A percentile compares a stretch with the other conserved stretches of the same genome.
Evolutionary conservation across 23 tunicate species (phyloP).

Genomic region (Aplidium turbinatum): DNA sequence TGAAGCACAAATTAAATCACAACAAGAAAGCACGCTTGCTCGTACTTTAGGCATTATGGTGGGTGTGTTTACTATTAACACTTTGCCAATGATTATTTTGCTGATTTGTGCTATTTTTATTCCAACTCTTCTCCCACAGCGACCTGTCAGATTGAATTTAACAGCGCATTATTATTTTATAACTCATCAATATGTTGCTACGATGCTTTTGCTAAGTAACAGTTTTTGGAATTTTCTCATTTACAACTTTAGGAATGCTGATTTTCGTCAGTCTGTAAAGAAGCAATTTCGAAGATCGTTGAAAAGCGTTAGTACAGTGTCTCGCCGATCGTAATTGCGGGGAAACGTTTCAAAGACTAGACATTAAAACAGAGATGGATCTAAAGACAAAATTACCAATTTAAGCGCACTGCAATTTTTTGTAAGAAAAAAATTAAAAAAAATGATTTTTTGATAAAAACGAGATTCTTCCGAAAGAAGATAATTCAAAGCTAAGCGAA

Average conservation of each 20-base stretch:
- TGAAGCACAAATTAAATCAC: constrained; percentile 4
- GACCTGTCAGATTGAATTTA: too few species aligned
- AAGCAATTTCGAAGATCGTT: neutral
- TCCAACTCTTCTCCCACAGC: constrained; percentile 8
- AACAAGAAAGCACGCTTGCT: constrained; percentile 56
- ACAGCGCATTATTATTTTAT: too few species aligned
- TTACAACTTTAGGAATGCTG: constrained; percentile 51
- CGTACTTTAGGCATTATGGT: constrained; percentile 69
- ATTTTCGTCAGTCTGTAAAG: constrained; percentile 41
- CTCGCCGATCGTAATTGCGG: too few species aligned
- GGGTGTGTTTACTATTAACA: constrained; percentile 55
- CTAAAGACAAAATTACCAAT: too few species aligned
- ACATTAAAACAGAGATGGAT: too few species aligned
- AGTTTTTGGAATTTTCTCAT: constrained; percentile 82
- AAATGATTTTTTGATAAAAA: too few species aligned
- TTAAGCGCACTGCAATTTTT: too few species aligned
- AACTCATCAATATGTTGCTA: constrained; percentile 32
- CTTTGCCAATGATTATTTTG: constrained; percentile 44
- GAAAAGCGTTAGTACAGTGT: constrained; percentile 4
- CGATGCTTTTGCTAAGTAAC: constrained; percentile 47
- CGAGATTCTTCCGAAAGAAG: too few species aligned
- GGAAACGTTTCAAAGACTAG: too few species aligned
- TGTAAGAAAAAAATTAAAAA: too few species aligned
- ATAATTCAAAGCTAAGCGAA: too few species aligned
- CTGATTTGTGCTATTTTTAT: constrained; percentile 33